Conservation (phyloP, 2,888 invertebrate genomes). For the Gryllus longicercus region DNA sequence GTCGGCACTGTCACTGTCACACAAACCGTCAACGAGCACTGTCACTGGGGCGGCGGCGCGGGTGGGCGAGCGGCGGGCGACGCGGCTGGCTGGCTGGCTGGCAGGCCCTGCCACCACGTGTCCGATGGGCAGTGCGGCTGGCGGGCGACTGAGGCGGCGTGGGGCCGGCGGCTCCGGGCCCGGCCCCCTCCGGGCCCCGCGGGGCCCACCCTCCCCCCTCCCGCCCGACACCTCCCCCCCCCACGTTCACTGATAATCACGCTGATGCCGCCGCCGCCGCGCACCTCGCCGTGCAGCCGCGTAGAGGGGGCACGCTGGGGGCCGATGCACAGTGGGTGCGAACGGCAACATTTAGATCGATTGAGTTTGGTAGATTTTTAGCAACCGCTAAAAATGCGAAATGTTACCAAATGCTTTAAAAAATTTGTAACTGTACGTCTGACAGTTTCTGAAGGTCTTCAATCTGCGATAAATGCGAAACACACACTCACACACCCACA, state of each 20-base stretch:
- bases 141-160: slow-evolving; percentile 11
- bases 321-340: background rate
- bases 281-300: background rate
- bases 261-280: background rate
- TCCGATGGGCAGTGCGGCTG: too few relatives aligned
- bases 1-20: background rate
- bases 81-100: background rate
- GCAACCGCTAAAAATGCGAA: too few relatives aligned
- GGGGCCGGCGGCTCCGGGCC: background rate
- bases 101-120: background rate
- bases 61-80: background rate
- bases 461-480: too few relatives aligned
- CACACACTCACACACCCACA: too few relatives aligned
- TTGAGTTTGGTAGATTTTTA: too few relatives aligned
- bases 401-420: too few relatives aligned
- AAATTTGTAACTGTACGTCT: too few relatives aligned
- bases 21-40: background rate
- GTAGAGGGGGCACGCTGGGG: background rate
- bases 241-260: slow-evolving; percentile 4
- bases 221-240: background rate
- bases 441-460: too few relatives aligned
- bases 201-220: background rate
- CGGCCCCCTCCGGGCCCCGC: background rate
- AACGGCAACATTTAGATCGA: background rate
- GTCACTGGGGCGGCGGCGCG: background rate